phyloP scores from a whole-genome alignment of 2,113 vertebrate genomes.

The Otocyon megalotis region DNA sequence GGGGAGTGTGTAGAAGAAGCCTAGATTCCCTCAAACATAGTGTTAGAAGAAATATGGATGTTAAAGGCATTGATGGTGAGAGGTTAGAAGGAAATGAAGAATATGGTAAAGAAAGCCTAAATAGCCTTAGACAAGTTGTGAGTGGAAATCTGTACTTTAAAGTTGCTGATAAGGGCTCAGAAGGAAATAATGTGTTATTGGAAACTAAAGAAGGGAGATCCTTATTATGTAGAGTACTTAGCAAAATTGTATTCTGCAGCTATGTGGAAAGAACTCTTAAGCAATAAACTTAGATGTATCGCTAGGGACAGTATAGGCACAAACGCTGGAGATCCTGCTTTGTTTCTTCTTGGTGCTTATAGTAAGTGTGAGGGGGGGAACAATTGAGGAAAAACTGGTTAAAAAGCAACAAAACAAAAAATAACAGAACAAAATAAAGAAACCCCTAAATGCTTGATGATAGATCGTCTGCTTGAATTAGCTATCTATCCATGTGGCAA shows the following conservation, averaged over 20 bases:
- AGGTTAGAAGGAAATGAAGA: neutral
- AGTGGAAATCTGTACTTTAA: neutral
- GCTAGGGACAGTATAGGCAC: neutral
- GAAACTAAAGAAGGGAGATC: neutral
- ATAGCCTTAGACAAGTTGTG: neutral
- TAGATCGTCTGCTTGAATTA: neutral
- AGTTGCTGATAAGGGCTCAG: neutral
- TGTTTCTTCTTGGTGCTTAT: neutral
- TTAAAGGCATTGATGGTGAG: neutral
- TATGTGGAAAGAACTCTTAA: neutral
- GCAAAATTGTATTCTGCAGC: neutral
- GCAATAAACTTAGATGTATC: neutral
- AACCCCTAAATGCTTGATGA: neutral
- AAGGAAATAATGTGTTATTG: neutral
- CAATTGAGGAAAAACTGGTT: neutral
- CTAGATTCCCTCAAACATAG: neutral
- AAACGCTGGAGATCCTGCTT: neutral
- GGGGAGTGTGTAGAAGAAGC: neutral
- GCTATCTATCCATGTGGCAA: neutral
- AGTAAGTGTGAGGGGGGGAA: neutral
- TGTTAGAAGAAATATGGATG: neutral
- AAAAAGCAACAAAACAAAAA: neutral
- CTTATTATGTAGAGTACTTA: neutral
- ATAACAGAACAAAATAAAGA: neutral
- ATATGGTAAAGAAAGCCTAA: neutral